Conservation (phyloP, 2,797 vertebrate genomes). For the Cottoperca gobio region DNA sequence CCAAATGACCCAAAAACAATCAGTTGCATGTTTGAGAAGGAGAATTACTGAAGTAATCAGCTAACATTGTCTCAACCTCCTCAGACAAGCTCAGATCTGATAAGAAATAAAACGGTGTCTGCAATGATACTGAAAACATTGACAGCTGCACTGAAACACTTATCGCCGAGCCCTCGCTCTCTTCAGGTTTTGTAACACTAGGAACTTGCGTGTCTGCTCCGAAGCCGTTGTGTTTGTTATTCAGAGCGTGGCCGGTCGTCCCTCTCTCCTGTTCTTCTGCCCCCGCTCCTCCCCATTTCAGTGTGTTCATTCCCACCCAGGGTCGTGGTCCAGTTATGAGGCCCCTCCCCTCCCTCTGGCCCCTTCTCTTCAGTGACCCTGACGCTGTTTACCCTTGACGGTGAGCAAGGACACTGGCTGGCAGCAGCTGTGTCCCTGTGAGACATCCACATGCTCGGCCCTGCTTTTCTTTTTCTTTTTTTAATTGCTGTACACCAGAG, state of each 20-base stretch:
- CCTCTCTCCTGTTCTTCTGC: neutral
- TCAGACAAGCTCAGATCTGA: neutral
- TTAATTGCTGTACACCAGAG: neutral
- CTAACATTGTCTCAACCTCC: neutral
- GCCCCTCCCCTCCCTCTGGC: constrained; percentile 45
- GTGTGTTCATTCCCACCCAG: constrained; percentile 17
- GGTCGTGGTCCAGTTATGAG: constrained; percentile 62
- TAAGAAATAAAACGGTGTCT: neutral
- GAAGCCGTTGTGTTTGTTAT: constrained; percentile 66
- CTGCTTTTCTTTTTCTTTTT: too few relatives aligned
- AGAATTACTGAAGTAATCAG: neutral
- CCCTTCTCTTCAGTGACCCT: constrained; percentile 67
- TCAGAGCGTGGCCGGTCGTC: constrained; percentile 35
- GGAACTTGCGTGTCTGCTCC: constrained; percentile 20
- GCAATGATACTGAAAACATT: constrained; percentile 2
- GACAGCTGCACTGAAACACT: constrained; percentile 1
- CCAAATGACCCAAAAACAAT: too few relatives aligned
- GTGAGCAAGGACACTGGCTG: constrained; percentile 73
- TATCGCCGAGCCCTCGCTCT: constrained; percentile 5
- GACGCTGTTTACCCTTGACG: constrained; percentile 77
- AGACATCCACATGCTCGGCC: constrained; percentile 27
- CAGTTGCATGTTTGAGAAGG: neutral
- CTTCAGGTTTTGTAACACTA: neutral
- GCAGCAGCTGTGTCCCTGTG: constrained; percentile 65
- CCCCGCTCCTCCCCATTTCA: constrained; percentile 22